These are phyloP conservation scores for Dendrocopos noguchii DNA, from an alignment of 2,113 vertebrate genomes.

Conservation along the genomic window DNA sequence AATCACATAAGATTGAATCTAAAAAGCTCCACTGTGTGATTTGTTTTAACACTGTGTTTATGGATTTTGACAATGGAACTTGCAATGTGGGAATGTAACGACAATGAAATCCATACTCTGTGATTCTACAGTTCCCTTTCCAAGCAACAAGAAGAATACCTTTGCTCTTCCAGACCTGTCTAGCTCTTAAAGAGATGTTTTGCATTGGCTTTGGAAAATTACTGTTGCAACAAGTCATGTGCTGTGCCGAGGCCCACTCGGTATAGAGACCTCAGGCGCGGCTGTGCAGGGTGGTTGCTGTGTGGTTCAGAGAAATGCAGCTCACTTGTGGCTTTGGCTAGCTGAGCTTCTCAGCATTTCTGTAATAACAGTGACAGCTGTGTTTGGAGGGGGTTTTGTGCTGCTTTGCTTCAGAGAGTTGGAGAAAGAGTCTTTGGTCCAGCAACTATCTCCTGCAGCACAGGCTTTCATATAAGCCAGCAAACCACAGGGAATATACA, in stretches of 20 bases:
- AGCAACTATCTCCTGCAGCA: background rate
- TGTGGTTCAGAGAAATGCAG: background rate
- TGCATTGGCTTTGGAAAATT: background rate
- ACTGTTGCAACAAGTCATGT: background rate
- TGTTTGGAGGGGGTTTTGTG: background rate
- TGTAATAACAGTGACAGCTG: background rate
- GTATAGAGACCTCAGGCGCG: background rate
- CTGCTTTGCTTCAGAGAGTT: background rate
- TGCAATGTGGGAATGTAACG: rapidly evolving
- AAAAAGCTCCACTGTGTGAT: background rate
- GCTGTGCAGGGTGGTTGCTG: background rate
- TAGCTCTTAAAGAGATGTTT: background rate
- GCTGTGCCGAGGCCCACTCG: background rate
- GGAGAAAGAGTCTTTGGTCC: background rate
- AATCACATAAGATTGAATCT: background rate
- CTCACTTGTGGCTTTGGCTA: background rate
- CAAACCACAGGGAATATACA: background rate
- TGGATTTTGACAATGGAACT: background rate
- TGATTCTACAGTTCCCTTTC: background rate
- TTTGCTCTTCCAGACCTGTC: background rate
- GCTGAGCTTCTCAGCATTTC: background rate
- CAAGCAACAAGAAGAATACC: background rate
- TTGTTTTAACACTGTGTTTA: background rate
- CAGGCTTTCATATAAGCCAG: background rate
- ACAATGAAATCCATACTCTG: background rate